Percentiles rank a stretch among this genome's conserved stretches.
Evolutionary conservation across 2,113 vertebrate genomes (phyloP).

Genomic region (Bucco capensis): DNA sequence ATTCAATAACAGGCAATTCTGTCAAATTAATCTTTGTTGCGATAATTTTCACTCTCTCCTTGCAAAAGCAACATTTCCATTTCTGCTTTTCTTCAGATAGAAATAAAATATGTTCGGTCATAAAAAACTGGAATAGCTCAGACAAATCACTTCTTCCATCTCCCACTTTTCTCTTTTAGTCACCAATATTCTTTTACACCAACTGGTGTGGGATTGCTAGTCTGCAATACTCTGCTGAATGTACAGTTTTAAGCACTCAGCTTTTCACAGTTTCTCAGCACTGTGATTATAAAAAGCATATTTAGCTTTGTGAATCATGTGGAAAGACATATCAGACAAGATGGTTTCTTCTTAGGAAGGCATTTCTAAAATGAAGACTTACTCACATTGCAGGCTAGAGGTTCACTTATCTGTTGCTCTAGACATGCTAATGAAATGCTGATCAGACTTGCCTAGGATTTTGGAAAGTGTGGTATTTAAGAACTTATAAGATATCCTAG

Average conservation of each 20-base stretch:
- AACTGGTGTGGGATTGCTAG: background rate
- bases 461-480: background rate
- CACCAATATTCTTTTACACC: background rate
- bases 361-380: background rate
- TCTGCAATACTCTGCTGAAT: background rate
- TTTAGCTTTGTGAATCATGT: slow-evolving; percentile 31
- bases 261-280: background rate
- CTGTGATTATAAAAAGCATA: background rate
- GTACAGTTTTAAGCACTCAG: background rate
- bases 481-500: background rate
- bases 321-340: background rate
- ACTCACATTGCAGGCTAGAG: background rate
- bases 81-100: background rate
- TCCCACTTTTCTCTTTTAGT: background rate
- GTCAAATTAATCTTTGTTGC: background rate
- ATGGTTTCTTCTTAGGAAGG: slow-evolving; percentile 16
- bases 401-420: background rate
- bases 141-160: background rate
- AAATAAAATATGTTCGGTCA: background rate
- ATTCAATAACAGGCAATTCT: background rate
- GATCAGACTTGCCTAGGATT: background rate
- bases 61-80: background rate
- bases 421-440: background rate
- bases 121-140: background rate
- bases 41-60: background rate